Evolutionary conservation across 37 sponge, comb jelly and placozoan species (phyloP).

Genomic region (Spongilla lacustris): DNA sequence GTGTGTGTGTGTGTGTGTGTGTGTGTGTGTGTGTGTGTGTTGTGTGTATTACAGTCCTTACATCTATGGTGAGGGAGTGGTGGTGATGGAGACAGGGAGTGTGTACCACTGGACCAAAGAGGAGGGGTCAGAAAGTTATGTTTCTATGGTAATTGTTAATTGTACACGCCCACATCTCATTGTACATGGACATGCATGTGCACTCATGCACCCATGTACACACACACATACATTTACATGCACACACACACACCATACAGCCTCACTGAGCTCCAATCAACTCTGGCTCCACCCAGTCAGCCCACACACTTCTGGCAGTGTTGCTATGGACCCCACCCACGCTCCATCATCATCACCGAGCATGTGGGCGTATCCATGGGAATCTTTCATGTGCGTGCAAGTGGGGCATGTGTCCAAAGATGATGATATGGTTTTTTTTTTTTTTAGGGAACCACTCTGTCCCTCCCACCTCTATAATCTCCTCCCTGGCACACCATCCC

Average conservation of each 20-base stretch:
- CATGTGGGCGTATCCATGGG: slow-evolving; percentile 9
- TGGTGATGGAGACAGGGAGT: slow-evolving; percentile 40
- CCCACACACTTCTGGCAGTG: slow-evolving; percentile 33
- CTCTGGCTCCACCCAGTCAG: slow-evolving; percentile 5
- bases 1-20: too few relatives aligned
- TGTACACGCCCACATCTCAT: too few relatives aligned
- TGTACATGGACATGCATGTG: too few relatives aligned
- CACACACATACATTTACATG: too few relatives aligned
- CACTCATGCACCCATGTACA: too few relatives aligned
- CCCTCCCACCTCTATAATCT: slow-evolving; percentile 6
- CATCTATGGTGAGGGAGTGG: slow-evolving; percentile 38
- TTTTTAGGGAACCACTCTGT: too few relatives aligned
- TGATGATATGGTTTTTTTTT: too few relatives aligned
- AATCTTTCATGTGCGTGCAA: slow-evolving; percentile 11
- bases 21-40: too few relatives aligned
- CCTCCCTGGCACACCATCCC: slow-evolving; percentile 29
- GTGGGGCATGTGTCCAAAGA: too few relatives aligned
- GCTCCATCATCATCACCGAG: slow-evolving; percentile 10
- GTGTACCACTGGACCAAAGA: slow-evolving; percentile 18
- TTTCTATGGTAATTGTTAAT: neutral
- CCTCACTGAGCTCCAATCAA: neutral
- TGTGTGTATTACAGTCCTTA: slow-evolving; percentile 32
- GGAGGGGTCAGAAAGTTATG: neutral
- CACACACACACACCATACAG: slow-evolving; percentile 2
- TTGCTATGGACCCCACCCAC: slow-evolving; percentile 61